phyloP scores from a whole-genome alignment of 2,888 invertebrate species.

The Chrysodeixis includens region DNA sequence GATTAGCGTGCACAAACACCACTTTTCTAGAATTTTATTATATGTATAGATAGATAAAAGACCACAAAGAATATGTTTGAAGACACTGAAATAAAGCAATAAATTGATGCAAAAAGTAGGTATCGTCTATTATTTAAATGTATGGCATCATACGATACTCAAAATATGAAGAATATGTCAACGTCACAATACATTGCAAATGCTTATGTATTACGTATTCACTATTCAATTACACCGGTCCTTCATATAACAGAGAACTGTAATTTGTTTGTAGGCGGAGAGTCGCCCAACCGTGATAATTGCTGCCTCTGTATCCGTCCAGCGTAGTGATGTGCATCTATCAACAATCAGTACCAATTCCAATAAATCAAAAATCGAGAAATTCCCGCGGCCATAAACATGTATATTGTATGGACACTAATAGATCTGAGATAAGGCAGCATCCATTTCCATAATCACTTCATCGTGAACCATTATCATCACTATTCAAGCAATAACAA shows the following conservation, averaged over 20 bases:
- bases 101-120: too few species aligned
- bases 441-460: slow-evolving; percentile 11
- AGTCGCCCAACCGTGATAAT: slow-evolving; percentile 36
- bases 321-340: slow-evolving; percentile 35
- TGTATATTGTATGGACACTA: too few species aligned
- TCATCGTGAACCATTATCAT: slow-evolving; percentile 16
- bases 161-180: neutral
- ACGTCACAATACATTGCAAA: slow-evolving; percentile 14
- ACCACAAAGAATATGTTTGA: too few species aligned
- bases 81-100: too few species aligned
- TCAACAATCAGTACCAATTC: neutral
- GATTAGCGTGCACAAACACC: too few species aligned
- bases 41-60: too few species aligned
- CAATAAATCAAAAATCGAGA: neutral
- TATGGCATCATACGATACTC: neutral
- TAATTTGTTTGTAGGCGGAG: slow-evolving; percentile 37
- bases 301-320: slow-evolving; percentile 30
- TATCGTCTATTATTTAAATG: too few species aligned
- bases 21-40: too few species aligned
- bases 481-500: slow-evolving; percentile 12
- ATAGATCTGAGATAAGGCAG: slow-evolving; percentile 8
- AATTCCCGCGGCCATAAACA: neutral
- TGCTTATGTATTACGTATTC: slow-evolving; percentile 3
- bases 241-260: slow-evolving; percentile 8
- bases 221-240: slow-evolving; percentile 23